These are phyloP conservation scores for Muscidifurax raptorellus DNA, from an alignment of 1,140 invertebrate genomes.

Conservation along the genomic window DNA sequence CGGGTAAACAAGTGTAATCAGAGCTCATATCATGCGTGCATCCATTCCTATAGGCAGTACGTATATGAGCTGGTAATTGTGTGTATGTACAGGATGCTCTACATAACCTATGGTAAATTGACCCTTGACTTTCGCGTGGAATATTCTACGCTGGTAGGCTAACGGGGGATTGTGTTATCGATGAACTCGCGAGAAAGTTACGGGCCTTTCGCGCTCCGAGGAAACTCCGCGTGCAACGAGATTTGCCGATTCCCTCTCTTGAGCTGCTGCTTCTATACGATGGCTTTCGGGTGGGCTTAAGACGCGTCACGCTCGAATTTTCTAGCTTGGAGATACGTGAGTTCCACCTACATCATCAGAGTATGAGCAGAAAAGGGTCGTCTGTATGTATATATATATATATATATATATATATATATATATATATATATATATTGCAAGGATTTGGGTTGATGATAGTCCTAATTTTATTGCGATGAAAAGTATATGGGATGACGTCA, in stretches of 20 bases:
- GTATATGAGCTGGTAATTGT: not conserved
- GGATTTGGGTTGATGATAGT: too few relatives aligned
- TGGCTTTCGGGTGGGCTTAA: not conserved
- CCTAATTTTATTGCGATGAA: too few relatives aligned
- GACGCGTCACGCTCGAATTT: not conserved
- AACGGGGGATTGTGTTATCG: slow-evolving; percentile 17
- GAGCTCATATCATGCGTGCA: too few relatives aligned
- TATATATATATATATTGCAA: too few relatives aligned
- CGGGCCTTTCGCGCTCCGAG: not conserved
- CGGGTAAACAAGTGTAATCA: too few relatives aligned
- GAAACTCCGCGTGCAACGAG: not conserved
- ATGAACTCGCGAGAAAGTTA: slow-evolving; percentile 15
- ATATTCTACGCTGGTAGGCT: slow-evolving; percentile 7
- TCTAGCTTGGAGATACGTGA: not conserved
- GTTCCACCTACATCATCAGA: too few relatives aligned
- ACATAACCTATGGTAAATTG: not conserved
- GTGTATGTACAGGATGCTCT: not conserved
- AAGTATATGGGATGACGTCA: too few relatives aligned
- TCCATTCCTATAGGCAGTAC: not conserved
- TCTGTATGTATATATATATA: too few relatives aligned
- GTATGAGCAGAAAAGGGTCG: too few relatives aligned
- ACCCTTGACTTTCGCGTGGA: slow-evolving; percentile 1
- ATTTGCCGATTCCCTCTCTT: not conserved
- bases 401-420: too few relatives aligned
- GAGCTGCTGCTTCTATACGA: not conserved